Evolutionary conservation across 2,797 vertebrate genomes (phyloP), one percentile per base, ranked within the genome.

Genomic region (Varecia variegata): DNA sequence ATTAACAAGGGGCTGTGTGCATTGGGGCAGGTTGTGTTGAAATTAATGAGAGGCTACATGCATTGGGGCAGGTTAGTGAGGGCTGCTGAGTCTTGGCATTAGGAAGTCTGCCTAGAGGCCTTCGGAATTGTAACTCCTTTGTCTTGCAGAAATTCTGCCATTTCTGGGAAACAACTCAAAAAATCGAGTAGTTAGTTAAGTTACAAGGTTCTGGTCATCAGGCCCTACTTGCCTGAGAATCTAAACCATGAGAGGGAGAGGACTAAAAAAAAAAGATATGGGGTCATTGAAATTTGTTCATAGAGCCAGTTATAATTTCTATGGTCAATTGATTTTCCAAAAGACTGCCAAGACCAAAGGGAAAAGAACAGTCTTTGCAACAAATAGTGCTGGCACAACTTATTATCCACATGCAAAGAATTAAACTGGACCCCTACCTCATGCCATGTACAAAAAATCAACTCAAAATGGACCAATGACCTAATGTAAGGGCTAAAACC

Each of bases 291-390:
- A 65, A 65, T 65, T n/a, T 65, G 32, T 65, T 65, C 62, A 65
- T n/a, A 65, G 32, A 65, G 62, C 62, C 7, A 7, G 32, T 65
- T 65, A n/a, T 1, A 18, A n/a, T n/a, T 17, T 65, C 32, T 94
- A 82, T 38, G 50, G 58, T 79, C 76, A 95, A 65, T 7, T 80
- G 60, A 90, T 81, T 95, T 96, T 94, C 83, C 76, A 86, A 82
- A 86, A 65, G 35, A 65, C 8, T 71, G 27, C 54, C 87, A 71
- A 94, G 62, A 83, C 70, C 85, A 56, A 70, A 45, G n/a, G 38
- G 47, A 35, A 67, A 84, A 88, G 65, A 87, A 86, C 20, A 35
- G 43, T 62, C 14, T 86, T 93, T 83, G 80, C 83, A 91, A 77
- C 62, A 92, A 80, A 58, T 3, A 35, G 56, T 67, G 40, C 18